Percentiles rank a stretch among this genome's conserved stretches.
phyloP scores from a whole-genome alignment of 2,888 invertebrate species.

The Galerucella nymphaeae region DNA sequence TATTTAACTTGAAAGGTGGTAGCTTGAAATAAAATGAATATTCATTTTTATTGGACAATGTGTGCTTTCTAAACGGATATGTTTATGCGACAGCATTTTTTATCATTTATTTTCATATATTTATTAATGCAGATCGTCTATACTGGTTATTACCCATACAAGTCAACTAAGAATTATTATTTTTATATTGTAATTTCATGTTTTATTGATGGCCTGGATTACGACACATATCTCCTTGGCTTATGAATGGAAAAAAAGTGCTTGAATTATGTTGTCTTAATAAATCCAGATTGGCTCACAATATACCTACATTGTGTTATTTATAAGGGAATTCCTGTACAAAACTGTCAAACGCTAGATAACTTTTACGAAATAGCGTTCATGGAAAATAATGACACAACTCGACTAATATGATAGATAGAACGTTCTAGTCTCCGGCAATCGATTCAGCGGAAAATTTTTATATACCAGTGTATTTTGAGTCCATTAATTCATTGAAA shows the following conservation, averaged over 20 bases:
- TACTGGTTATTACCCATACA: slow-evolving; percentile 33
- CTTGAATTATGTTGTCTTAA: slow-evolving; percentile 13
- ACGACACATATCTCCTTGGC: slow-evolving; percentile 11
- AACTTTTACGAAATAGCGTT: no score
- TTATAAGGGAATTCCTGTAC: no score
- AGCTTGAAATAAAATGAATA: slow-evolving; percentile 53
- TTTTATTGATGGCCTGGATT: slow-evolving; percentile 35
- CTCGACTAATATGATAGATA: no score
- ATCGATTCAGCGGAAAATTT: no score
- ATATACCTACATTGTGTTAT: no score
- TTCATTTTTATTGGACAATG: slow-evolving; percentile 45
- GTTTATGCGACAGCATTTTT: slow-evolving; percentile 35
- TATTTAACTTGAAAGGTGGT: slow-evolving; percentile 52
- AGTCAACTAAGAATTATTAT: slow-evolving; percentile 33
- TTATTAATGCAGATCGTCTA: slow-evolving; percentile 34
- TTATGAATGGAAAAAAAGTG: slow-evolving; percentile 9
- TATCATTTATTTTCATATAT: slow-evolving; percentile 36
- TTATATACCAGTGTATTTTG: no score
- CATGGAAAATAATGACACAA: no score
- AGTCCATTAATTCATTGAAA: no score
- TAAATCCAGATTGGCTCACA: slow-evolving; percentile 9
- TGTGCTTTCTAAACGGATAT: slow-evolving; percentile 39
- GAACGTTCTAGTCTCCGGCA: no score
- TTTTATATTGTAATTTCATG: slow-evolving; percentile 29
- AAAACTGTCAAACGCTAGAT: no score